Conservation (phyloP, 2,888 invertebrate genomes). For the Melipona bicolor region DNA sequence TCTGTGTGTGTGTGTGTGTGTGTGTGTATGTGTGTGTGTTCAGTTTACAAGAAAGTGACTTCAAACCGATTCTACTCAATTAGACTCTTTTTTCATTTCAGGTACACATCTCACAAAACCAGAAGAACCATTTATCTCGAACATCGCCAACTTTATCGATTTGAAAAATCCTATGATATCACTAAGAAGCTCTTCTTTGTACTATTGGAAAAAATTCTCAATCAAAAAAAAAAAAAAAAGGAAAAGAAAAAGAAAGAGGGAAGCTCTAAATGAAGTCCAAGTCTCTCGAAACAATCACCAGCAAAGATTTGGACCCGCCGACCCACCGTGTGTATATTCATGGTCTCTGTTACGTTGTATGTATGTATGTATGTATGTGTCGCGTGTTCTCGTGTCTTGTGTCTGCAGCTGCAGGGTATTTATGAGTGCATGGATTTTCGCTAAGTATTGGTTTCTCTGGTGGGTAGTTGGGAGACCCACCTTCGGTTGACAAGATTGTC, state of each 20-base stretch:
- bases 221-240: neutral
- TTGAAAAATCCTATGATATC: neutral
- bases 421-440: constrained; percentile 58
- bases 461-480: constrained; percentile 87
- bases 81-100: no score
- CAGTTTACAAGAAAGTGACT: no score
- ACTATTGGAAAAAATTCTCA: neutral
- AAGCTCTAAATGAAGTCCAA: neutral
- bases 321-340: neutral
- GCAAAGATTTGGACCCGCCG: neutral
- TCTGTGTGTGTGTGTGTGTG: no score
- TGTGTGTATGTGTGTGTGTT: no score
- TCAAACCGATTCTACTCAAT: no score
- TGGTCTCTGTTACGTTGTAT: constrained; percentile 30
- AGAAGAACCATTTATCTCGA: neutral
- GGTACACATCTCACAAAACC: neutral
- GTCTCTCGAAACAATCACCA: neutral
- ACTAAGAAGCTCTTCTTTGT: constrained; percentile 3
- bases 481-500: constrained; percentile 99
- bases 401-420: neutral
- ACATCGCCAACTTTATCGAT: neutral
- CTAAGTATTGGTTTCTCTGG: constrained; percentile 72
- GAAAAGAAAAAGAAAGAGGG: neutral
- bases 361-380: neutral
- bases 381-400: neutral